Conservation (phyloP, 1,140 invertebrate genomes). For the Eumeta japonica region DNA sequence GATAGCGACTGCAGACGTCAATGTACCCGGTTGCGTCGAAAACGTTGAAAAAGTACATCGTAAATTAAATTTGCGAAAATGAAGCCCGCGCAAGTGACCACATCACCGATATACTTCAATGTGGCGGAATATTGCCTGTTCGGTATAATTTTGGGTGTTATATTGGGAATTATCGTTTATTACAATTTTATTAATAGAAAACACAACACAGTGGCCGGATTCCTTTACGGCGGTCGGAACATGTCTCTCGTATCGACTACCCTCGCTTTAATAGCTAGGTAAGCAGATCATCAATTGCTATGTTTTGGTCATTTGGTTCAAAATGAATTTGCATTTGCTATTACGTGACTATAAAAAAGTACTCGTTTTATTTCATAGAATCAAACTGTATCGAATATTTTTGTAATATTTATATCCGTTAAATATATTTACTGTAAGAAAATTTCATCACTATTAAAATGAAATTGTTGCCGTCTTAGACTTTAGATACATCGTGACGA, state of each 20-base stretch:
- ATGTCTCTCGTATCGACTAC: slow-evolving; percentile 46
- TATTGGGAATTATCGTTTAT: slow-evolving; percentile 44
- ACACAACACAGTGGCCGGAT: slow-evolving; percentile 39
- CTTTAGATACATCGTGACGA: too few species aligned
- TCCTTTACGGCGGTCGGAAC: slow-evolving; percentile 48
- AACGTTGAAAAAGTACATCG: too few species aligned
- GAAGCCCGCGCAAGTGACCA: slow-evolving; percentile 20
- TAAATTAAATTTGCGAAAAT: slow-evolving; percentile 18
- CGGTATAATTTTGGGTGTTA: slow-evolving; percentile 44
- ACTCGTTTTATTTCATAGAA: neutral
- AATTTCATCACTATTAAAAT: too few species aligned
- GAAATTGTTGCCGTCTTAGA: too few species aligned
- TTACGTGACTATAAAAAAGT: slow-evolving; percentile 2
- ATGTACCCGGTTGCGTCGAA: neutral
- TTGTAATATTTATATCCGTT: slow-evolving; percentile 4
- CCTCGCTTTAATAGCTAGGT: slow-evolving; percentile 42
- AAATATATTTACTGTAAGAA: too few species aligned
- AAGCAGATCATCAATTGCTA: slow-evolving; percentile 5
- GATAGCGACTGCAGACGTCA: neutral
- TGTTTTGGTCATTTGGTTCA: slow-evolving; percentile 11
- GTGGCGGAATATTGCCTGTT: slow-evolving; percentile 49
- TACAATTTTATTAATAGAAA: slow-evolving; percentile 42
- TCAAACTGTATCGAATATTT: neutral
- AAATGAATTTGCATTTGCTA: too few species aligned
- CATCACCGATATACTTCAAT: slow-evolving; percentile 46